A percentile compares a stretch with the other conserved stretches of the same genome.
phyloP scores from a whole-genome alignment of 2,888 invertebrate genomes.

The Lasioglossum malachurum region DNA sequence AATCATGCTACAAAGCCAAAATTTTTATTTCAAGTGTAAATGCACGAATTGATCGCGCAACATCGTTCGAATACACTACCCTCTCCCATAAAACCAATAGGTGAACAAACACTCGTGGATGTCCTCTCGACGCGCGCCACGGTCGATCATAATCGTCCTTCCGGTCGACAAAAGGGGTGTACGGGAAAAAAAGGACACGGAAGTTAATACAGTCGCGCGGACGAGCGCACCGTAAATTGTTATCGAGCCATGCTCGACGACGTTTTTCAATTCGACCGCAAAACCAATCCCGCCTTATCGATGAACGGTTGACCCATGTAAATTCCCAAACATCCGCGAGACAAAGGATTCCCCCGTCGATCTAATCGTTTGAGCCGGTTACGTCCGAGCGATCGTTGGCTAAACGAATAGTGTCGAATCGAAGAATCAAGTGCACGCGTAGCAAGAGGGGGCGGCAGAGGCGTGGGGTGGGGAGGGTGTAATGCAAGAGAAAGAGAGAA shows the following conservation, averaged over 20 bases:
- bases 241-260: conserved; percentile 14
- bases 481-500: conserved; percentile 9
- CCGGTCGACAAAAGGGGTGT: not conserved
- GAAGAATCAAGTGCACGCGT: conserved; percentile 39
- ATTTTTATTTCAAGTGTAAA: not conserved
- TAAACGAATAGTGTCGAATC: conserved; percentile 54
- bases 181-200: not conserved
- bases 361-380: conserved; percentile 56
- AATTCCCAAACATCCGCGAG: conserved; percentile 49
- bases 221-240: conserved; percentile 28
- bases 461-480: conserved; percentile 24
- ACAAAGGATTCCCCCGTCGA: conserved; percentile 41
- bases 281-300: conserved; percentile 47
- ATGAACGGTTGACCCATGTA: conserved; percentile 44
- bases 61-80: not conserved
- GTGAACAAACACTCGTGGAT: not conserved
- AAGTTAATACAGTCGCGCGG: conserved; percentile 20
- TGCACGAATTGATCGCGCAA: not conserved
- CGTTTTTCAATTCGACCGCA: conserved; percentile 50
- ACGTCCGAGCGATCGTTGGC: conserved; percentile 48
- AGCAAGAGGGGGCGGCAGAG: not conserved
- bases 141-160: not conserved
- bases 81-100: not conserved
- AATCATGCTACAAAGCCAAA: not conserved
- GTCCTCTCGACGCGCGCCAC: not conserved